phyloP scores from a whole-genome alignment of 2,113 vertebrate genomes.

The Ammospiza caudacuta region DNA sequence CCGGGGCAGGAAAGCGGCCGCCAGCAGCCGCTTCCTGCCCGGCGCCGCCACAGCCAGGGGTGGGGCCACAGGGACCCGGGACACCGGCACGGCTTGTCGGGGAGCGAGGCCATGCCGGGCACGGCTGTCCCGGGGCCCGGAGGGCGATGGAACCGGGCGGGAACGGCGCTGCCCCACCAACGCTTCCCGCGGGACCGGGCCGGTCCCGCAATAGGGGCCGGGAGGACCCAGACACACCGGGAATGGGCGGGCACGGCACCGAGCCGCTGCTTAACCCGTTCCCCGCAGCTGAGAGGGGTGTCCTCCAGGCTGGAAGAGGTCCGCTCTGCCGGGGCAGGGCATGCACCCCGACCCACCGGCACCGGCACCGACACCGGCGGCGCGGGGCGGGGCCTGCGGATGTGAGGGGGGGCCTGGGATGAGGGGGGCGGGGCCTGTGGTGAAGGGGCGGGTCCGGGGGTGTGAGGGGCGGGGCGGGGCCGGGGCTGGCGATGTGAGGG shows the following conservation, averaged over 20 bases:
- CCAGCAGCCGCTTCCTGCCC: conserved; percentile 2
- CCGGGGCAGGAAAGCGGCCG: background rate
- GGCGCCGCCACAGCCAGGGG: background rate
- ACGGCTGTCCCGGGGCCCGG: background rate
- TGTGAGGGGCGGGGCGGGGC: no score
- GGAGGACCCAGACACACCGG: background rate
- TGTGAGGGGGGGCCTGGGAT: background rate
- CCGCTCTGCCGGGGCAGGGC: no score
- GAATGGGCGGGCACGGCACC: background rate
- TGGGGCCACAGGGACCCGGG: background rate
- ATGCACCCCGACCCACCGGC: fast-evolving
- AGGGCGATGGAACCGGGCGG: background rate
- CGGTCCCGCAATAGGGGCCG: no score
- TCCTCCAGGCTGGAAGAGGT: no score
- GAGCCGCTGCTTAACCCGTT: background rate
- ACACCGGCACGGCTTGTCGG: background rate
- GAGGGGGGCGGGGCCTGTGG: background rate
- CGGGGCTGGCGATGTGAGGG: no score
- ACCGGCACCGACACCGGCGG: background rate
- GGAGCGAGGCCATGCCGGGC: background rate
- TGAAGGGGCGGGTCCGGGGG: background rate
- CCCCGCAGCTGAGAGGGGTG: background rate
- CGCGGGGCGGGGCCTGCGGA: background rate
- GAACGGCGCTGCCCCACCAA: no score
- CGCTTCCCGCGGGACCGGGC: background rate